Evolutionary conservation across 2,888 invertebrate genomes (phyloP).

Genomic region (Chrysolina oricalcia): DNA sequence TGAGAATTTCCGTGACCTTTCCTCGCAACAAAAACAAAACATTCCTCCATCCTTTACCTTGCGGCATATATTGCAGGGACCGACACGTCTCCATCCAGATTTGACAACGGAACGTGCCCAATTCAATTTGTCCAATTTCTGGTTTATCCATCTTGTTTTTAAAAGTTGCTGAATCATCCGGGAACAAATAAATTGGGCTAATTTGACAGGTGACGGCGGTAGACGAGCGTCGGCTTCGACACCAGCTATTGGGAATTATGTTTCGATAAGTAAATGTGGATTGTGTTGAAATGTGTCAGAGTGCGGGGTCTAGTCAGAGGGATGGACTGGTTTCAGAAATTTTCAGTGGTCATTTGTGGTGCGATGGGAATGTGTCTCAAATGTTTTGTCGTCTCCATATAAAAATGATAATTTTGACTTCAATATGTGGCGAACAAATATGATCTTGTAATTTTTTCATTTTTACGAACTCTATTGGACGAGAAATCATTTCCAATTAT

Average conservation of each 20-base stretch:
- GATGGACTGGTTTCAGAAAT: background rate
- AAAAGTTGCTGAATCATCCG: slow-evolving; percentile 45
- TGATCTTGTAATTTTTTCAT: no score
- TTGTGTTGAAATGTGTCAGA: background rate
- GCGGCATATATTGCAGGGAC: slow-evolving; percentile 4
- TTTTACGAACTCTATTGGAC: no score
- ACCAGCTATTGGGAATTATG: slow-evolving; percentile 32
- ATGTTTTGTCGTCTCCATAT: no score
- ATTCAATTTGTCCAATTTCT: slow-evolving; percentile 35
- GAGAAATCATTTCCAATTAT: no score
- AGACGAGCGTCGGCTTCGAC: slow-evolving; percentile 35
- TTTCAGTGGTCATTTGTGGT: background rate
- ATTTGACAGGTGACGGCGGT: slow-evolving; percentile 47
- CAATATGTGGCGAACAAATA: no score
- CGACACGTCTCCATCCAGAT: background rate
- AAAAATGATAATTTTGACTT: no score
- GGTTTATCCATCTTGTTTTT: slow-evolving; percentile 42
- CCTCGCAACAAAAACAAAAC: background rate
- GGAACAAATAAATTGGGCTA: slow-evolving; percentile 41
- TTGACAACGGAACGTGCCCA: slow-evolving; percentile 6
- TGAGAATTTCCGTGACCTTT: background rate
- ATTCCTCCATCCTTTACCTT: background rate
- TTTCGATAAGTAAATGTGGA: slow-evolving; percentile 31
- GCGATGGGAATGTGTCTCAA: background rate
- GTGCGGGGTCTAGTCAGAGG: background rate